phyloP scores from a whole-genome alignment of 2,797 vertebrate species.

The Hirundo rustica region DNA sequence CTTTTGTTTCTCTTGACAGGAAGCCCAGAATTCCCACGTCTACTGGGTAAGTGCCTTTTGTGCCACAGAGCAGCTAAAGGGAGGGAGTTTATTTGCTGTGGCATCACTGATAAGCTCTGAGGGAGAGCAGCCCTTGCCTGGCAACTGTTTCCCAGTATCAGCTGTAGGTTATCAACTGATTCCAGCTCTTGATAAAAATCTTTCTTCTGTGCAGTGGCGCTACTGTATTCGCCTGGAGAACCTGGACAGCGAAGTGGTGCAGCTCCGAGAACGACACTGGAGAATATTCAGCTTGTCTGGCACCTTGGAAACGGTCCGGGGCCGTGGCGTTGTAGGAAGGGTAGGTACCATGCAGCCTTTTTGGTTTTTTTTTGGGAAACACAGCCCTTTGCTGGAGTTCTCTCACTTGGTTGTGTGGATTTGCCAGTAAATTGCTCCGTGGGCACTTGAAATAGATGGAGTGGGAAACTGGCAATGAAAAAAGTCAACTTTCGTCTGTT shows the following conservation, averaged over 20 bases:
- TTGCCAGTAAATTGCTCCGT: background rate
- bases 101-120: conserved; percentile 6
- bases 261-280: conserved; percentile 96
- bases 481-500: background rate
- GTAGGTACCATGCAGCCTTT: conserved; percentile 68
- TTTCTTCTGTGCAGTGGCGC: conserved; percentile 85
- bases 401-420: background rate
- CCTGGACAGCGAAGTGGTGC: conserved; percentile 91
- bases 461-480: background rate
- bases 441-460: background rate
- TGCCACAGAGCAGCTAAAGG: background rate
- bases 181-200: background rate
- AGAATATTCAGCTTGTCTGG: conserved; percentile 97
- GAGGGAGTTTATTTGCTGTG: conserved; percentile 15
- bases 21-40: conserved; percentile 98
- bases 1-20: conserved; percentile 78
- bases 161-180: background rate
- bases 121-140: background rate
- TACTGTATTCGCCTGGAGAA: conserved; percentile 98
- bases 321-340: conserved; percentile 93
- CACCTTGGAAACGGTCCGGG: conserved; percentile 94
- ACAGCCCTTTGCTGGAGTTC: background rate
- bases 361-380: background rate
- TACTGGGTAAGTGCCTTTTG: conserved; percentile 91
- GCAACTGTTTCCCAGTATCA: background rate